Percentiles rank a stretch among this genome's conserved stretches.
Evolutionary conservation across 2,797 vertebrate species (phyloP).

Genomic region (Australoheros facetus): DNA sequence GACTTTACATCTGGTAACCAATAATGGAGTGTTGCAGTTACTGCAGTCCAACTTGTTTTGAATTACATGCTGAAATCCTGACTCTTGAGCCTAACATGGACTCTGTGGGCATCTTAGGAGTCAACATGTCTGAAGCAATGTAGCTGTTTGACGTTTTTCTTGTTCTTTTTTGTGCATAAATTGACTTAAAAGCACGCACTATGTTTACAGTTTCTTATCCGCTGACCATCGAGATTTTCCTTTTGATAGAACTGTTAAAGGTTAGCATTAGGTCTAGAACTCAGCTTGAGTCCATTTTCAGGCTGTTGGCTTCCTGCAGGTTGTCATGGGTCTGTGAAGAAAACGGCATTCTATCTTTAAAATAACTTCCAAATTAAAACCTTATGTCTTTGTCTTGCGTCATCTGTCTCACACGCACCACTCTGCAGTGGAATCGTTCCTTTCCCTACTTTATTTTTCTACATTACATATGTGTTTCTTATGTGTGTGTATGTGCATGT

Average conservation of each 20-base stretch:
- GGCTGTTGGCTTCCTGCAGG: background rate
- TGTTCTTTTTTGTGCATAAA: background rate
- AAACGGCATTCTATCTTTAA: constrained; percentile 7
- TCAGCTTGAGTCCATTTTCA: background rate
- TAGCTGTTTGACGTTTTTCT: background rate
- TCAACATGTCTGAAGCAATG: background rate
- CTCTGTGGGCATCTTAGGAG: too few species aligned
- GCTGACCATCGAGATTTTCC: background rate
- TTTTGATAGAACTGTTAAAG: background rate
- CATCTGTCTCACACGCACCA: background rate
- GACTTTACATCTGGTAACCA: constrained; percentile 11
- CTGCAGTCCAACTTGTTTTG: too few species aligned
- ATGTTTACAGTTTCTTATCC: background rate
- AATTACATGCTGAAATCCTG: too few species aligned
- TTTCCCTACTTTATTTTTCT: background rate
- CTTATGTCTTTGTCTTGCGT: constrained; percentile 19
- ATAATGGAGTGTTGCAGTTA: constrained; percentile 3
- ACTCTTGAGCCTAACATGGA: too few species aligned
- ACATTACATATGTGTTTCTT: background rate
- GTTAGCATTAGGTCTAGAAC: background rate
- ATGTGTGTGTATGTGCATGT: background rate
- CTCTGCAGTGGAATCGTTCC: background rate
- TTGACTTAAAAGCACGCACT: background rate
- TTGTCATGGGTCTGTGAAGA: background rate
- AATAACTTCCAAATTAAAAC: constrained; percentile 15